Evolutionary conservation across 2,888 invertebrate genomes (phyloP), one percentile per base, ranked within the genome.

Genomic region (Tenthredo notha): DNA sequence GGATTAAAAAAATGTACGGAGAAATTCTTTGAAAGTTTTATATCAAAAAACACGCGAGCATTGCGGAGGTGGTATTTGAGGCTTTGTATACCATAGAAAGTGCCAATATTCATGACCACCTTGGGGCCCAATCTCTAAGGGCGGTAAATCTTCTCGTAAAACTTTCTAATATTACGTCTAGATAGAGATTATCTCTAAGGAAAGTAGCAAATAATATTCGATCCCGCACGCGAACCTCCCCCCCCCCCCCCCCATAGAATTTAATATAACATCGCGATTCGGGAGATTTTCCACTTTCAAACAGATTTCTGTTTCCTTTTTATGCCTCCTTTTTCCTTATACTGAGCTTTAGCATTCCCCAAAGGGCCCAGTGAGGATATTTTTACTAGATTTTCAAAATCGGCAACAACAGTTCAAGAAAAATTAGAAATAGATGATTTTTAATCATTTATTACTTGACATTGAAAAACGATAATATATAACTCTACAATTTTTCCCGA

Each of bases 101-200:
- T 25, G 47, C 54, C n/a, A 5, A 50, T 77, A 77, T 77, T 50
- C 77, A 77, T 21, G 47, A n/a, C 29, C 29, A 50, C 54, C 21
- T 77, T 50, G 40, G n/a, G 21, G 33, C 33, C 29, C 29, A 7
- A 18, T 54, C 29, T 54, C 54, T n/a, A 21, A 21, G 77, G n/a
- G 77, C 50, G 33, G 47, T 54, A 77, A 77, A 54, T 50, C 77
- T 54, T n/a, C 77, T 54, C 77, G 50, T 77, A 50, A 72, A 77
- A 77, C 77, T 54, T 54, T 77, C 77, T 54, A 74, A 77, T 77
- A 77, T 77, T 54, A 50, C 77, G 77, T 77, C 77, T 77, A 77
- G 77, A 33, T 33, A 50, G 77, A 77, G 77, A 77, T 77, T 77
- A 77, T 77, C 77, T 54, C 15, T 25, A 50, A 29, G 37, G 12